Conservation (phyloP, 2,113 vertebrate genomes). For the Butorides virescens region DNA sequence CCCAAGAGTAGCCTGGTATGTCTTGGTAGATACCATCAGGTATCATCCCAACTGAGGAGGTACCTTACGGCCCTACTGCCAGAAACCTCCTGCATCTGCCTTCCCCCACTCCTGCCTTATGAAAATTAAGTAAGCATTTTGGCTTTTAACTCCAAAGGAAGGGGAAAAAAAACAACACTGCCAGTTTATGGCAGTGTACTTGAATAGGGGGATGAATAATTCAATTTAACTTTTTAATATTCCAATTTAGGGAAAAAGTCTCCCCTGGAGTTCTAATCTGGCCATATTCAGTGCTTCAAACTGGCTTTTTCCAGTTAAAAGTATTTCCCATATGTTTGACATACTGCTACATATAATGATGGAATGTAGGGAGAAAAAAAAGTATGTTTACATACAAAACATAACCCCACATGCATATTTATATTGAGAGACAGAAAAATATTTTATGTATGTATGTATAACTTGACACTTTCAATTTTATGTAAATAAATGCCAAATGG, state of each 20-base stretch:
- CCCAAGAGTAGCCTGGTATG: not conserved
- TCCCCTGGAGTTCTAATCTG: not conserved
- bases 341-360: not conserved
- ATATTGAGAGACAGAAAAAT: constrained; percentile 17
- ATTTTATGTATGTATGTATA: not conserved
- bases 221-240: not conserved
- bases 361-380: not conserved
- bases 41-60: not conserved
- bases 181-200: not conserved
- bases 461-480: constrained; percentile 4
- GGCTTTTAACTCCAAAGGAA: not conserved
- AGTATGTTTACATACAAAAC: not conserved
- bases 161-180: not conserved
- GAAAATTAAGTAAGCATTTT: not conserved
- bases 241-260: not conserved
- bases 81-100: not conserved
- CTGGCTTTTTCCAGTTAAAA: not conserved
- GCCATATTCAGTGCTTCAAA: not conserved
- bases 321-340: constrained; percentile 21
- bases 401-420: not conserved
- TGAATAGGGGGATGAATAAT: not conserved
- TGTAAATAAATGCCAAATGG: constrained; percentile 42
- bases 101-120: not conserved
- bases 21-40: not conserved
- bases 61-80: not conserved